Percentiles rank a stretch among this genome's conserved stretches.
phyloP scores from a whole-genome alignment of 64 coral and sea anemone species.

The Dendronephthya gigantea region DNA sequence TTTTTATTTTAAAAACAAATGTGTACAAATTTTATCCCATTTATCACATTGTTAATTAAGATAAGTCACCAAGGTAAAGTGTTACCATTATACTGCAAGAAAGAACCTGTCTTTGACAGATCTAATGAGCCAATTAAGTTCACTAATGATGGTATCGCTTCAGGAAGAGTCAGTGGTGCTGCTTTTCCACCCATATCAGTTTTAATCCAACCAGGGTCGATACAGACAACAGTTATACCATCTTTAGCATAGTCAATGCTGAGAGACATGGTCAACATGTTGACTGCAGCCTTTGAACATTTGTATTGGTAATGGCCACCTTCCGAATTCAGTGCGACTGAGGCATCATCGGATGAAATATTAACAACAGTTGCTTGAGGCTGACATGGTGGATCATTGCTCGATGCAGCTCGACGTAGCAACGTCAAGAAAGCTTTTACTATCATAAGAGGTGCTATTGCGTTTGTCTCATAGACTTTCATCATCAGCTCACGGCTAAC shows the following conservation, averaged over 20 bases:
- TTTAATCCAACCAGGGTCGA: conserved; percentile 38
- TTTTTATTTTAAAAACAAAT: too few species aligned
- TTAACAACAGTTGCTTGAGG: conserved; percentile 26
- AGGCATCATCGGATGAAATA: conserved; percentile 9
- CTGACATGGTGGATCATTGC: neutral
- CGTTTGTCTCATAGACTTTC: conserved; percentile 11
- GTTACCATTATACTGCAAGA: conserved; percentile 29
- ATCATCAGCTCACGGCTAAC: conserved; percentile 31
- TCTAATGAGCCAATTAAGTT: conserved; percentile 38
- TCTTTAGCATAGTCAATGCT: neutral
- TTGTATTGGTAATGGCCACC: conserved; percentile 15
- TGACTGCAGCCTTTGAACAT: conserved; percentile 31
- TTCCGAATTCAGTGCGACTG: neutral
- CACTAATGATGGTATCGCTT: conserved; percentile 30
- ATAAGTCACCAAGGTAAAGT: conserved; percentile 23
- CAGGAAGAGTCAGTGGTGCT: conserved; percentile 9
- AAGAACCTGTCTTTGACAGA: conserved; percentile 10
- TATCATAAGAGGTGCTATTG: conserved; percentile 37
- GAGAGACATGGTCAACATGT: conserved; percentile 23
- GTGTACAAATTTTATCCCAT: too few species aligned
- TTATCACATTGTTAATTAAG: too few species aligned
- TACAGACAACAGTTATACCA: conserved; percentile 1
- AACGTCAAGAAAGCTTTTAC: conserved; percentile 12
- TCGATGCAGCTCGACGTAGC: conserved; percentile 9
- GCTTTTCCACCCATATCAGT: conserved; percentile 18